Evolutionary conservation across 2,113 vertebrate species (phyloP).

Genomic region (Zapornia atra): DNA sequence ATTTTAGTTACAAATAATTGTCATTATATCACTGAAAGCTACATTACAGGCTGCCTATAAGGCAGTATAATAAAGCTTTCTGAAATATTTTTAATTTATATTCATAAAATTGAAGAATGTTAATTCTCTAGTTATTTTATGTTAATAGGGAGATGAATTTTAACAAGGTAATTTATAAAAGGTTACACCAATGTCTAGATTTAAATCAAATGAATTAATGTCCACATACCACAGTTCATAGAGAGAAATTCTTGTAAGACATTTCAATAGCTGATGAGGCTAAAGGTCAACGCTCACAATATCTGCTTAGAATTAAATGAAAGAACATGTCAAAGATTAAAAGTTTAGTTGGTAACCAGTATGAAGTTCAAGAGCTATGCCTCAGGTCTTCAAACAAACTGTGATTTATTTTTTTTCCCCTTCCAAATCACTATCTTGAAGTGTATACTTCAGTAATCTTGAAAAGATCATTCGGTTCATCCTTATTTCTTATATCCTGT

Average conservation of each 20-base stretch:
- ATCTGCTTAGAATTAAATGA: not conserved
- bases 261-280: slow-evolving; percentile 24
- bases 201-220: slow-evolving; percentile 43
- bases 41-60: slow-evolving; percentile 5
- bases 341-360: not conserved
- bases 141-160: slow-evolving; percentile 43
- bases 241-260: not conserved
- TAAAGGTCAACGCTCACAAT: slow-evolving; percentile 16
- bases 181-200: slow-evolving; percentile 23
- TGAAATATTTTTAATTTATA: slow-evolving; percentile 53
- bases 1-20: slow-evolving; percentile 10
- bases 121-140: slow-evolving; percentile 24
- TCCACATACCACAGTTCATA: not conserved
- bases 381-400: not conserved
- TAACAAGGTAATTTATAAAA: slow-evolving; percentile 53
- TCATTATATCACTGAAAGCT: not conserved
- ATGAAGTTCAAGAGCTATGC: not conserved
- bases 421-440: not conserved
- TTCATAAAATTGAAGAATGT: slow-evolving; percentile 36
- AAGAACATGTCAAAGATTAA: not conserved
- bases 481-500: not conserved
- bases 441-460: not conserved
- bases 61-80: not conserved
- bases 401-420: not conserved
- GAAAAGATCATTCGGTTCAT: not conserved